Base-by-base conservation (phyloP, 2,113 vertebrate genomes). In the Asarcornis scutulata region DNA sequence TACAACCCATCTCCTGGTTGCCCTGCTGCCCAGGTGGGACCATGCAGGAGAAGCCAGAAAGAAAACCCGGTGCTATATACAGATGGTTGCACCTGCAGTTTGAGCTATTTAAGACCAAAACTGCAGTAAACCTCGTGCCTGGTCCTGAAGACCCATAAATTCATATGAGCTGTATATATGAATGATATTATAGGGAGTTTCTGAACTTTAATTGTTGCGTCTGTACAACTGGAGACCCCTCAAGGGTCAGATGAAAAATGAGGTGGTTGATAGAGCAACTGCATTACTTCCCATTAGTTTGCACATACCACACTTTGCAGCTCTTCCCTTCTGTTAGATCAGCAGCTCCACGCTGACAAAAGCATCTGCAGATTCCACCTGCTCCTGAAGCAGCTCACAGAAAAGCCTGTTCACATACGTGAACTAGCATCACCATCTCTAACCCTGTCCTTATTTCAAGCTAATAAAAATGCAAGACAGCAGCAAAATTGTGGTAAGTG, bases 391-490 rank as follows among this genome's bases (percentile, higher is more conserved):
- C 12, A 52, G 50, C 13, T 52, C 50, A 52, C 50, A 52, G 50
- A 25, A 25, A 52, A 75, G 74, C 36, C 80, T 60, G 25, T 42
- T 55, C 22, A 46, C 11, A 25, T 69, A 75, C 53, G 55, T 50
- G 22, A 50, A 50, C 56, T 69, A 17, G 23, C 36, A 10, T 12
- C 86, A 9, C 52, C 52, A 71, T 82, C 76, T 63, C 60, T 62
- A 83, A 62, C 63, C 23, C 29, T 44, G 56, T 20, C 48, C 46
- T 93, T 93, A 91, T 89, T 71, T 93, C 88, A 94, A 83, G 74
- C 77, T 86, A 60, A 55, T 48, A 75, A 60, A 92, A 81, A 75
- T 40, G n/a, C 4, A 17, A 46, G 88, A 67, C 59, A 72, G 94
- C 81, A 96, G 46, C 20, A 48, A 22, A 11, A 22, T 22, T 48